A percentile compares a stretch with the other conserved stretches of the same genome.
Evolutionary conservation across 2,113 vertebrate genomes (phyloP).

Genomic region (Zosterops borbonicus): DNA sequence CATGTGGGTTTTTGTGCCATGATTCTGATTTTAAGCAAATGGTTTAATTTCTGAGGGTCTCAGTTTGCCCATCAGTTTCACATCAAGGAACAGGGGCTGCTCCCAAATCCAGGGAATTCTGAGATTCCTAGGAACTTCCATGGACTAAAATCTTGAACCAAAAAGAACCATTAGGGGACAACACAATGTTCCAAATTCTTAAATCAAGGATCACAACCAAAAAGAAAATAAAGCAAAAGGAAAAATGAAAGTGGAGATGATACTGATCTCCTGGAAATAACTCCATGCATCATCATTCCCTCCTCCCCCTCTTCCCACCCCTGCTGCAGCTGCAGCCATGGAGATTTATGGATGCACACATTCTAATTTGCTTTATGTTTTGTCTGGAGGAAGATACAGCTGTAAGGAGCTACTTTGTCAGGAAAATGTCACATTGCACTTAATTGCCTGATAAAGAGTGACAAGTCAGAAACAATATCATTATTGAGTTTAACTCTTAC

Average conservation of each 20-base stretch:
- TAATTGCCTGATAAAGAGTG: conserved; percentile 58
- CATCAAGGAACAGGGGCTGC: not conserved
- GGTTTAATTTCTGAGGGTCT: not conserved
- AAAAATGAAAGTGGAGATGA: not conserved
- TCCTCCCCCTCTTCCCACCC: not conserved
- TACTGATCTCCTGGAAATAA: not conserved
- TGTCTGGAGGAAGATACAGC: conserved; percentile 45
- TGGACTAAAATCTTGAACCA: not conserved
- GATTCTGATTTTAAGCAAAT: not conserved
- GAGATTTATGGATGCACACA: conserved; percentile 42
- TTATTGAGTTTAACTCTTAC: not conserved
- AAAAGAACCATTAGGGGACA: not conserved
- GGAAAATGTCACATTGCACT: conserved; percentile 44
- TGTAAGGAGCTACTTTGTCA: conserved; percentile 43
- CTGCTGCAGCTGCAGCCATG: not conserved
- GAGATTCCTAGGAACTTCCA: not conserved
- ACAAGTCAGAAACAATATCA: conserved; percentile 18
- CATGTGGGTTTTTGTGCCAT: fast-evolving
- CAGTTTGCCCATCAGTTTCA: not conserved
- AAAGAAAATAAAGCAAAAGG: not conserved
- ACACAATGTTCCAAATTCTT: not conserved
- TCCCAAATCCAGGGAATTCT: not conserved
- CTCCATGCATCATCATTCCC: not conserved
- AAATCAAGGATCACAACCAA: not conserved
- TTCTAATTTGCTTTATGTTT: conserved; percentile 36